phyloP scores from a whole-genome alignment of 2,888 invertebrate species.

The Phymatocera aterrima region DNA sequence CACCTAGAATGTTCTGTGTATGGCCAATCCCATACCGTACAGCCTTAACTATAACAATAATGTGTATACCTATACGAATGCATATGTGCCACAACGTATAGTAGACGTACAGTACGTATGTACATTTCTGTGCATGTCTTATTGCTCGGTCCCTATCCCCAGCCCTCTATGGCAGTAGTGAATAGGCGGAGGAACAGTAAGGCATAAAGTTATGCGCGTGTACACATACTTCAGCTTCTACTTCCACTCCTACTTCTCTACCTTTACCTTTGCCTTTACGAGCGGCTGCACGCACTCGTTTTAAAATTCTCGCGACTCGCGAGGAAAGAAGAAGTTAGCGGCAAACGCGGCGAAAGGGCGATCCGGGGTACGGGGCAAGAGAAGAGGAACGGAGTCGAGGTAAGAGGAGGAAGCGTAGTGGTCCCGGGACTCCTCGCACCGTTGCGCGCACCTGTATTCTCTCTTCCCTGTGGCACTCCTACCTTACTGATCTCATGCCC shows the following conservation, averaged over 20 bases:
- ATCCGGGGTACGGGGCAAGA: neutral
- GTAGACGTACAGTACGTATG: neutral
- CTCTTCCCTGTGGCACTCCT: slow-evolving; percentile 60
- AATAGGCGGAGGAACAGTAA: neutral
- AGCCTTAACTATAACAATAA: too few relatives aligned
- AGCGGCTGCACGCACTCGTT: slow-evolving; percentile 23
- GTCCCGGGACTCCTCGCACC: slow-evolving; percentile 47
- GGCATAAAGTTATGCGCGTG: neutral
- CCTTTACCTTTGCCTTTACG: neutral
- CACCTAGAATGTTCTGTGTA: too few relatives aligned
- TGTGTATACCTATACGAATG: neutral
- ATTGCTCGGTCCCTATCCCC: too few relatives aligned
- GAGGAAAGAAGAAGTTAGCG: slow-evolving; percentile 24
- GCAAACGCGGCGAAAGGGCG: neutral
- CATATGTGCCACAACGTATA: neutral
- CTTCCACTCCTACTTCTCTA: neutral
- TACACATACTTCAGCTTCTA: neutral
- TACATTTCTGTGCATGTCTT: too few relatives aligned
- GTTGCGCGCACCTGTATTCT: slow-evolving; percentile 59
- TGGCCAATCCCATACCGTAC: neutral
- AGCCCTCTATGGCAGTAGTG: too few relatives aligned
- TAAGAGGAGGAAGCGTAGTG: slow-evolving; percentile 44
- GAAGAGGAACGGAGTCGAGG: slow-evolving; percentile 43
- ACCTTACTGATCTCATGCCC: slow-evolving; percentile 61
- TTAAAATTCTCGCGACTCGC: slow-evolving; percentile 28